A percentile compares a stretch with the other conserved stretches of the same genome.
Evolutionary conservation across 2,113 vertebrate species (phyloP).

Genomic region (Hippocampus comes): DNA sequence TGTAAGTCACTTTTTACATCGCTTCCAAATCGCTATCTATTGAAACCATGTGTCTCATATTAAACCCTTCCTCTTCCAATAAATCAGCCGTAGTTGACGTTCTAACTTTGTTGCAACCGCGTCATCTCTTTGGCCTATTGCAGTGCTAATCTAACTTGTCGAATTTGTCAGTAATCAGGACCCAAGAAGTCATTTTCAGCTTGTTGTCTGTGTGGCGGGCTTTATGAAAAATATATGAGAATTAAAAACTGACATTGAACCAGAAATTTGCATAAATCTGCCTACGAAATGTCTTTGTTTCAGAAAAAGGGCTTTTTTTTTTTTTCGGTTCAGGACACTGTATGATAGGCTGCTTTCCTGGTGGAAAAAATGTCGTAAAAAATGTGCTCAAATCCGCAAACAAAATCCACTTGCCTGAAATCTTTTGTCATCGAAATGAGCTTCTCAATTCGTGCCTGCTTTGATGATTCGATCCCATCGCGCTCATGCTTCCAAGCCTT

Average conservation of each 20-base stretch:
- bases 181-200: too few relatives aligned
- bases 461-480: constrained; percentile 41
- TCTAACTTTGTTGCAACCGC: constrained; percentile 69
- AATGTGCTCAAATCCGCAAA: too few relatives aligned
- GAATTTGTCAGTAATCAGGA: too few relatives aligned
- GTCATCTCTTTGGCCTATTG: constrained; percentile 40
- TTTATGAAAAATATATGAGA: too few relatives aligned
- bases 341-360: too few relatives aligned
- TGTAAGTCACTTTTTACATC: constrained; percentile 63
- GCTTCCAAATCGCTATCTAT: constrained; percentile 72
- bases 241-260: too few relatives aligned
- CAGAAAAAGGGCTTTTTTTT: too few relatives aligned
- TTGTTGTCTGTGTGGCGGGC: too few relatives aligned
- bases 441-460: neutral
- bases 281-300: neutral
- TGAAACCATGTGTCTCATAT: constrained; percentile 75
- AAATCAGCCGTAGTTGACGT: constrained; percentile 73
- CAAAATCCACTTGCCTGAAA: too few relatives aligned
- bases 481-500: constrained; percentile 64
- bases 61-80: constrained; percentile 77
- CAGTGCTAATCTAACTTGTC: neutral
- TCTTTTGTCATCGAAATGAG: too few relatives aligned
- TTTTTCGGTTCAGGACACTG: neutral
- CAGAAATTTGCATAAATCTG: too few relatives aligned
- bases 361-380: too few relatives aligned